Conservation (phyloP, 2,113 vertebrate genomes). For the Paedocypris sp. region DNA sequence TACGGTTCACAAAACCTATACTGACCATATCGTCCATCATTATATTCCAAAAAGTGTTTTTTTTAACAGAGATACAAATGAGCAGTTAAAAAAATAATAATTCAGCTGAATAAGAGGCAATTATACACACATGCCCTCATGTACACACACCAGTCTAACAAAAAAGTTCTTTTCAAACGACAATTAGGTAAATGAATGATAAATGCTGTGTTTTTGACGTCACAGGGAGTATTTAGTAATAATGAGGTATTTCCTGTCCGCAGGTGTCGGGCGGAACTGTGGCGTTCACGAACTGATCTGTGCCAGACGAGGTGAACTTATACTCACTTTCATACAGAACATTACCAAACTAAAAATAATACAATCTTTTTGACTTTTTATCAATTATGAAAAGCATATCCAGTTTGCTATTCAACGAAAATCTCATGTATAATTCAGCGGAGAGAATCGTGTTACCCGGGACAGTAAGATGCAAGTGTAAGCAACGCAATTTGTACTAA, state of each 20-base stretch:
- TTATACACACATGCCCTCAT: no score
- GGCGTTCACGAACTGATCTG: slow-evolving; percentile 95
- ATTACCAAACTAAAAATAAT: no score
- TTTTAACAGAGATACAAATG: no score
- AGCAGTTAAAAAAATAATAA: no score
- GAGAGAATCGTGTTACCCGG: slow-evolving; percentile 38
- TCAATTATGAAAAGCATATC: slow-evolving; percentile 54
- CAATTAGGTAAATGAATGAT: no score
- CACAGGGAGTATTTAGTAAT: not conserved
- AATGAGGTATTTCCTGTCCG: not conserved
- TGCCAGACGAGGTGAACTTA: slow-evolving; percentile 80
- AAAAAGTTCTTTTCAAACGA: not conserved
- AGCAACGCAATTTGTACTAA: slow-evolving; percentile 39
- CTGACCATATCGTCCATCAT: no score
- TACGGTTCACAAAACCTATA: no score
- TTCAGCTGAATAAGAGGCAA: no score
- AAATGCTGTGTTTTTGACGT: not conserved
- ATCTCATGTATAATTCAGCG: slow-evolving; percentile 55
- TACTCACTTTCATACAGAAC: not conserved
- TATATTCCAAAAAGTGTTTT: no score
- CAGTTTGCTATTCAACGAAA: slow-evolving; percentile 36
- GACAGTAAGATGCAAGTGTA: slow-evolving; percentile 42
- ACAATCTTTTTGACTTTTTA: no score
- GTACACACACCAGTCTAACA: no score
- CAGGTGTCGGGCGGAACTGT: slow-evolving; percentile 88